Evolutionary conservation across 1,140 invertebrate genomes (phyloP).

Genomic region (Monomorium pharaonis): DNA sequence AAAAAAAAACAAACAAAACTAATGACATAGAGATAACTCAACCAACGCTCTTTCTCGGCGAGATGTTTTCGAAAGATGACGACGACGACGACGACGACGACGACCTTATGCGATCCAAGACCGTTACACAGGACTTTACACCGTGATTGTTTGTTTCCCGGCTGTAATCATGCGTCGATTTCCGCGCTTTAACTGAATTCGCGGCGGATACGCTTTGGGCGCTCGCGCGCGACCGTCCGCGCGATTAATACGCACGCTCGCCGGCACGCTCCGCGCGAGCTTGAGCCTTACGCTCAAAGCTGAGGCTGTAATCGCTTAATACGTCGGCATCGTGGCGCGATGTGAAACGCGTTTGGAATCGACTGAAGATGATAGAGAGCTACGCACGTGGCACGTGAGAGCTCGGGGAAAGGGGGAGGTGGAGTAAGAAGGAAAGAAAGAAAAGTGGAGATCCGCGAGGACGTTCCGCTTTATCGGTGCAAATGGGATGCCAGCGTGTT

Average conservation of each 20-base stretch:
- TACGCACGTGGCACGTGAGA: constrained; percentile 19
- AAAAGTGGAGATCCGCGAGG: neutral
- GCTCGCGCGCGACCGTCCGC: constrained; percentile 24
- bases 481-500: constrained; percentile 70
- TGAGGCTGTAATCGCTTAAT: constrained; percentile 67
- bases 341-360: constrained; percentile 58
- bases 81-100: neutral
- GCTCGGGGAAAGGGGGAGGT: neutral
- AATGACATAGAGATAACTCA: neutral
- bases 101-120: neutral
- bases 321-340: constrained; percentile 48
- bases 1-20: neutral
- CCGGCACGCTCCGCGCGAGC: neutral
- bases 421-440: neutral
- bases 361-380: constrained; percentile 45
- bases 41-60: neutral
- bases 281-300: constrained; percentile 22
- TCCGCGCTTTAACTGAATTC: constrained; percentile 45
- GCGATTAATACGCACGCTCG: constrained; percentile 55
- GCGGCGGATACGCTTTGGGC: constrained; percentile 44
- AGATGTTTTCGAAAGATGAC: neutral
- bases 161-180: constrained; percentile 30
- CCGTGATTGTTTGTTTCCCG: constrained; percentile 30
- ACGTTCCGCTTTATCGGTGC: constrained; percentile 71
- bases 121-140: constrained; percentile 15